A percentile compares a stretch with the other conserved stretches of the same genome.
Evolutionary conservation across 2,888 invertebrate genomes (phyloP).

Genomic region (Julus scandinavius): DNA sequence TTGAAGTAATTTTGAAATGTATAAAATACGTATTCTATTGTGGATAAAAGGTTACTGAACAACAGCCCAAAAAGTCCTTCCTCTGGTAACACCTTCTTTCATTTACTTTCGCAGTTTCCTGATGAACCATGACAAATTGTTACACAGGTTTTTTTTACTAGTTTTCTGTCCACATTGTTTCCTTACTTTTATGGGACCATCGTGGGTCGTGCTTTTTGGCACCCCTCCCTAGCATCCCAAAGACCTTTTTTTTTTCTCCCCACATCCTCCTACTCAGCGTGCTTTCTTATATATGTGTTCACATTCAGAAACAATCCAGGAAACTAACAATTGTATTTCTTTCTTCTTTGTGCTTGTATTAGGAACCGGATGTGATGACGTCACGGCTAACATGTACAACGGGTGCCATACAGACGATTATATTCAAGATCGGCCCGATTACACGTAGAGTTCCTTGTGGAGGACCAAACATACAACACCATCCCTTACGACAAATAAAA

Average conservation of each 20-base stretch:
- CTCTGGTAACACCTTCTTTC: background rate
- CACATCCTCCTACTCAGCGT: slow-evolving; percentile 18
- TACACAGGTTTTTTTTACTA: background rate
- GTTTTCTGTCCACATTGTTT: slow-evolving; percentile 1
- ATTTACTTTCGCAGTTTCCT: background rate
- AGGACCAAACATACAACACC: slow-evolving; percentile 33
- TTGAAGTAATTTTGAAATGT: background rate
- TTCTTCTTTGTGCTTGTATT: slow-evolving; percentile 46
- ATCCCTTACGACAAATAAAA: slow-evolving; percentile 24
- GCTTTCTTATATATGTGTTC: background rate
- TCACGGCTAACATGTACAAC: slow-evolving; percentile 55
- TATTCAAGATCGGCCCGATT: slow-evolving; percentile 53
- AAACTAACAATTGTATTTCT: slow-evolving; percentile 26
- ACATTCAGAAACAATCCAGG: slow-evolving; percentile 8
- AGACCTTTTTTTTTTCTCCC: slow-evolving; percentile 1
- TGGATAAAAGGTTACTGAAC: background rate
- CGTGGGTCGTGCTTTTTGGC: slow-evolving; percentile 14
- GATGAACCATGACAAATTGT: slow-evolving; percentile 6
- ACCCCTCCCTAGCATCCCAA: slow-evolving; percentile 10
- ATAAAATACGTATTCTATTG: background rate
- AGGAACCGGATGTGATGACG: slow-evolving; percentile 55
- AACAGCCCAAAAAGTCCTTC: background rate
- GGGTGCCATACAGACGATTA: slow-evolving; percentile 55
- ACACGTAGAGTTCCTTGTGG: slow-evolving; percentile 53
- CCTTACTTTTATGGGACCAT: background rate